phyloP scores from a whole-genome alignment of 2,888 invertebrate species.

The Silvanus unidentatus region DNA sequence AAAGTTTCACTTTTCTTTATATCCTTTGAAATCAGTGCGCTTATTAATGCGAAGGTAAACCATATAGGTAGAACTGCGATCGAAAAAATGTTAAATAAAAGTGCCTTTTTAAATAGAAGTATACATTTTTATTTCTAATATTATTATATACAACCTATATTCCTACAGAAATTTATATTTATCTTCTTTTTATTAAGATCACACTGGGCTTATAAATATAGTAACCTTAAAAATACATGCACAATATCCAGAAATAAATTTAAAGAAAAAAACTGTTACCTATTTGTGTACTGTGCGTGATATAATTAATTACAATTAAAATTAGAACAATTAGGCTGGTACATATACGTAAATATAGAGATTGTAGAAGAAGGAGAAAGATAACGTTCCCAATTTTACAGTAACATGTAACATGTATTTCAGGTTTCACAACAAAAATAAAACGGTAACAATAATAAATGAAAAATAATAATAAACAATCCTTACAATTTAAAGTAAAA shows the following conservation, averaged over 20 bases:
- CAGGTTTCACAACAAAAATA: conserved; percentile 27
- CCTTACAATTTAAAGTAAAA: conserved; percentile 25
- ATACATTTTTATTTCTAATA: conserved; percentile 42
- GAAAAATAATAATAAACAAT: conserved; percentile 18
- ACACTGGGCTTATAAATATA: conserved; percentile 38
- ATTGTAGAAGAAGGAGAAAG: neutral
- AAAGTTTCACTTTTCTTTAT: neutral
- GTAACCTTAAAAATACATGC: conserved; percentile 43
- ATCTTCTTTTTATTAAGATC: conserved; percentile 38
- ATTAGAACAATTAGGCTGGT: neutral
- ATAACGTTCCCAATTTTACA: too few relatives aligned
- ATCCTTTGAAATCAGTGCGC: neutral
- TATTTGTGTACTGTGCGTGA: too few relatives aligned
- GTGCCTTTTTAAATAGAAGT: conserved; percentile 33
- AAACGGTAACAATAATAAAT: conserved; percentile 31
- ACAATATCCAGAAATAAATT: conserved; percentile 28
- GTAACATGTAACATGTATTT: conserved; percentile 27
- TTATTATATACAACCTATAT: conserved; percentile 37
- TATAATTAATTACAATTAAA: conserved; percentile 7
- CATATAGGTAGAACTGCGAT: neutral
- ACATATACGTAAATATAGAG: conserved; percentile 8
- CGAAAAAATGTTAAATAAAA: conserved; percentile 12
- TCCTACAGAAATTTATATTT: conserved; percentile 35
- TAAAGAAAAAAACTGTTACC: conserved; percentile 2
- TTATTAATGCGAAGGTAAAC: neutral